Evolutionary conservation across 2,888 invertebrate species (phyloP), one percentile per base, ranked within the genome.

Genomic region (Epistrophe grossulariae): DNA sequence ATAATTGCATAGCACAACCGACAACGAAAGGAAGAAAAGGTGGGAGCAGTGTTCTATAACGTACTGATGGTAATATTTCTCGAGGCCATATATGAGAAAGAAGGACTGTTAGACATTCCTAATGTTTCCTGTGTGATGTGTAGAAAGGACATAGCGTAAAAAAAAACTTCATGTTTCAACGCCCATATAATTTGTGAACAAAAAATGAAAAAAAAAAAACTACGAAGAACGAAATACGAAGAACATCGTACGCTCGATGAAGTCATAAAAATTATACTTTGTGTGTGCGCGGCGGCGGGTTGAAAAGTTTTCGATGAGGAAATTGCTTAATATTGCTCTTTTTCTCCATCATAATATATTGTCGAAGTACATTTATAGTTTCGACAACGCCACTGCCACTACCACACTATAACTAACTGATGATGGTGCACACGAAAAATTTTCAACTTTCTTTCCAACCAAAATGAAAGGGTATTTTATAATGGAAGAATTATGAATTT

Each of bases 231-330:
- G 60, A 62, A 10, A 10, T 4, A 28, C 15, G 55, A 28, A 28
- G 15, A 28, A 55, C 28, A 55, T 55, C 74, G 57, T 57, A 45
- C 60, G 76, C 68, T 50, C 55, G 38, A 85, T 85, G 84, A 85
- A 85, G 84, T 78, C 84, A 78, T 85, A 85, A 85, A 83, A 84
- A 84, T 70, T 70, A n/a, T n/a, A 68, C 78, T 70, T 85, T 77
- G 81, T 85, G 77, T 55, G 40, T 77, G 81, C 81, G 77, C 50
- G 40, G 31, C 28, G 3, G 72, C 24, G 1, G 24, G 62, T 68
- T 11, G 52, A 81, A 81, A 80, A 62, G 55, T 76, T 74, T 66
- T 80, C 60, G 66, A 77, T 77, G 80, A 71, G 84, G 66, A 77
- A 84, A 84, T 80, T 84, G 40, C 79, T 84, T 80, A 80, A 84